phyloP scores from a whole-genome alignment of 2,888 invertebrate genomes.

The Acheta domesticus region DNA sequence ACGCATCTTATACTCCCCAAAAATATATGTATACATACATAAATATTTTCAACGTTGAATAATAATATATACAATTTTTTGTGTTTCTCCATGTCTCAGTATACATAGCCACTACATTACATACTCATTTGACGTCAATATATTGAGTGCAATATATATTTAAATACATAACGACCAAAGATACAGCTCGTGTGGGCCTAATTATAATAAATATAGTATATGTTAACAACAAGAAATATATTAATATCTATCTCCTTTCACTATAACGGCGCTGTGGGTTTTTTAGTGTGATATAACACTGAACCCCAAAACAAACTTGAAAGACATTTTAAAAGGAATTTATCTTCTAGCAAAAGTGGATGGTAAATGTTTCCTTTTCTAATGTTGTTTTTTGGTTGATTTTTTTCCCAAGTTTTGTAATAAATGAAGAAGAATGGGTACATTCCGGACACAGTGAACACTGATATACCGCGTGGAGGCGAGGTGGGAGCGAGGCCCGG shows the following conservation, averaged over 20 bases:
- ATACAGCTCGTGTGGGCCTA: slow-evolving; percentile 18
- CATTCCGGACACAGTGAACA: slow-evolving; percentile 1
- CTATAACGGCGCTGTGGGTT: too few relatives aligned
- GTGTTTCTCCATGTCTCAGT: slow-evolving; percentile 19
- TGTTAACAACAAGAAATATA: slow-evolving; percentile 28
- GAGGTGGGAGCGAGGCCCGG: background rate
- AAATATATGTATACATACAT: slow-evolving; percentile 37
- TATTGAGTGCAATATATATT: slow-evolving; percentile 18
- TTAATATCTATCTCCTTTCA: slow-evolving; percentile 1
- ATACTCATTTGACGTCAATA: slow-evolving; percentile 18
- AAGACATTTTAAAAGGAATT: slow-evolving; percentile 11
- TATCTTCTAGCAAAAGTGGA: slow-evolving; percentile 18
- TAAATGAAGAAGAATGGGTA: slow-evolving; percentile 10
- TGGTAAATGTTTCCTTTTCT: slow-evolving; percentile 9
- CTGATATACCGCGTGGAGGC: background rate
- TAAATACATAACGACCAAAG: slow-evolving; percentile 18
- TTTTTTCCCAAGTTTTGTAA: background rate
- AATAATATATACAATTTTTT: slow-evolving; percentile 30
- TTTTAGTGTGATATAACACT: background rate
- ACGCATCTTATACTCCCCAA: slow-evolving; percentile 35
- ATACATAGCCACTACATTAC: slow-evolving; percentile 24
- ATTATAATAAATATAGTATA: slow-evolving; percentile 26
- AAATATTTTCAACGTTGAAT: slow-evolving; percentile 33
- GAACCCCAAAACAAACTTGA: slow-evolving; percentile 23
- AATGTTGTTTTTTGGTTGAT: background rate